Conservation (phyloP, 2,113 vertebrate species). For the Pyxicephalus adspersus region DNA sequence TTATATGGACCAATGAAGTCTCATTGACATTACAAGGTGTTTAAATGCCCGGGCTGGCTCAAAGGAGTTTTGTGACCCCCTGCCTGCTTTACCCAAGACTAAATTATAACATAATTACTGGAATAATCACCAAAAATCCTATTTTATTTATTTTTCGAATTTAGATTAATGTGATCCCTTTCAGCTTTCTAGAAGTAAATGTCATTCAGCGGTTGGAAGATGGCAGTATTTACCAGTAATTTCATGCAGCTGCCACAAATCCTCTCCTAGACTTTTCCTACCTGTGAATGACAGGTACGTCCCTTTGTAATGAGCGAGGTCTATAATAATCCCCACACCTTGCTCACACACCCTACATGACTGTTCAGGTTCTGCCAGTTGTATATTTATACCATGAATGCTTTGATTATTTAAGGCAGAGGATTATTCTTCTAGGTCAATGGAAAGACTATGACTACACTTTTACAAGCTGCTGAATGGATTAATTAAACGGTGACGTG, state of each 20-base stretch:
- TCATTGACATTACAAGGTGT: no score
- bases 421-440: slow-evolving; percentile 11
- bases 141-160: background rate
- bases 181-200: background rate
- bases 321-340: background rate
- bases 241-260: slow-evolving; percentile 10
- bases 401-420: background rate
- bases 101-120: no score
- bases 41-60: no score
- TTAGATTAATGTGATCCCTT: background rate
- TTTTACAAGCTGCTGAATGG: slow-evolving; percentile 20
- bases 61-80: no score
- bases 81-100: no score
- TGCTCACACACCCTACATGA: slow-evolving; percentile 10
- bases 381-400: slow-evolving; percentile 9
- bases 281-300: slow-evolving; percentile 10
- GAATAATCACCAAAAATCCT: no score
- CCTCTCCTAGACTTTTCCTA: background rate
- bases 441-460: slow-evolving; percentile 19
- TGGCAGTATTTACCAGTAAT: slow-evolving; percentile 22
- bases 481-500: slow-evolving; percentile 13
- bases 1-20: no score
- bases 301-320: slow-evolving; percentile 13
- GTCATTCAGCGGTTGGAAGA: background rate
- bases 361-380: slow-evolving; percentile 31